phyloP scores from a whole-genome alignment of 1,140 invertebrate species.

The Olivierus martensii region DNA sequence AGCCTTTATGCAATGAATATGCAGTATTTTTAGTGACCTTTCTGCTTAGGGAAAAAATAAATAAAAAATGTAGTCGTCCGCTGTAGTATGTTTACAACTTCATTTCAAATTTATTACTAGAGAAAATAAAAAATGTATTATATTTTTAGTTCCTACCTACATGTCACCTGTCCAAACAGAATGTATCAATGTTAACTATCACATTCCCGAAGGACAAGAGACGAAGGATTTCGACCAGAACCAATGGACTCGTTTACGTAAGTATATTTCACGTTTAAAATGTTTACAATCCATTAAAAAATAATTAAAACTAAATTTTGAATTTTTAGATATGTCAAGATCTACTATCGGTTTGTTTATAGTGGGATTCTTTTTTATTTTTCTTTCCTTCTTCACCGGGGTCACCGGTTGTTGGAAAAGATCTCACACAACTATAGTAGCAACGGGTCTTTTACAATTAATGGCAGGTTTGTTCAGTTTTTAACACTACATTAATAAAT shows the following conservation, averaged over 20 bases:
- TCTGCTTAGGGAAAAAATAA: too few species aligned
- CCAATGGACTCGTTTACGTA: constrained; percentile 67
- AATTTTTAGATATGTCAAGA: constrained; percentile 66
- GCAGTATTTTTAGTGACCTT: too few species aligned
- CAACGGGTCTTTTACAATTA: constrained; percentile 80
- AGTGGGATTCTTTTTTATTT: constrained; percentile 71
- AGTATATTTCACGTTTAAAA: constrained; percentile 29
- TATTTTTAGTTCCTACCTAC: constrained; percentile 67
- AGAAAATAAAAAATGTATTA: constrained; percentile 20
- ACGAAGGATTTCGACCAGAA: constrained; percentile 64
- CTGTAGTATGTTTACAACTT: too few species aligned
- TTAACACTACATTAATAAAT: background rate
- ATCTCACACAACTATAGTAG: constrained; percentile 80
- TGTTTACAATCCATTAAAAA: background rate
- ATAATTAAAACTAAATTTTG: background rate
- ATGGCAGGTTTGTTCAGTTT: constrained; percentile 55
- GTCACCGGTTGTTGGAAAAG: constrained; percentile 82
- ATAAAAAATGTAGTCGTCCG: too few species aligned
- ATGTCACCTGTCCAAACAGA: constrained; percentile 85
- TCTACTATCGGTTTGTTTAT: constrained; percentile 85
- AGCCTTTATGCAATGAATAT: background rate
- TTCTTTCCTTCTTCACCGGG: constrained; percentile 86
- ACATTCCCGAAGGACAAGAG: constrained; percentile 67
- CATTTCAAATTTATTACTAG: constrained; percentile 2
- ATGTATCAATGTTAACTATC: constrained; percentile 88